Evolutionary conservation across 2,113 vertebrate genomes (phyloP).

Genomic region (Lucifuga dentata): DNA sequence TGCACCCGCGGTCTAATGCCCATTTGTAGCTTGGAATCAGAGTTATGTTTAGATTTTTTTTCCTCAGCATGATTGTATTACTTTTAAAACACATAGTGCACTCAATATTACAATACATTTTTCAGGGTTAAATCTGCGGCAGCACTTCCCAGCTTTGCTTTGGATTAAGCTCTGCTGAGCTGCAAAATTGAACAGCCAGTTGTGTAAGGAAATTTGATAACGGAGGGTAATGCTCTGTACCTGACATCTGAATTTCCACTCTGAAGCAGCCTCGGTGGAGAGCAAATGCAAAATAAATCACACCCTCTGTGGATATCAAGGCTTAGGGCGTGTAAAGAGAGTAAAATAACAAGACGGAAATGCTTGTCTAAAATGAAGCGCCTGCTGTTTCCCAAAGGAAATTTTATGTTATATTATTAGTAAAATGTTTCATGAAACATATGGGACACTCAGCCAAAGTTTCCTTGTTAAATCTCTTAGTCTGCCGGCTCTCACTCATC

Average conservation of each 20-base stretch:
- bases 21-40: neutral
- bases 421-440: constrained; percentile 70
- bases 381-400: constrained; percentile 27
- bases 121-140: constrained; percentile 31
- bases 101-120: constrained; percentile 49
- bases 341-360: constrained; percentile 1
- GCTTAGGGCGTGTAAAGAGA: neutral
- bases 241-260: constrained; percentile 68
- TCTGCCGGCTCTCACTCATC: constrained; percentile 53
- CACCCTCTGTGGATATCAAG: constrained; percentile 39
- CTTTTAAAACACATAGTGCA: constrained; percentile 27
- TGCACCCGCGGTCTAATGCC: too few relatives aligned
- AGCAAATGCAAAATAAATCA: constrained; percentile 47
- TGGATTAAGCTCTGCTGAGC: constrained; percentile 74
- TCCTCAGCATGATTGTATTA: constrained; percentile 13
- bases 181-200: constrained; percentile 76
- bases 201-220: constrained; percentile 70
- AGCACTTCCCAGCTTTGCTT: constrained; percentile 35
- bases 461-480: constrained; percentile 16
- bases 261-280: constrained; percentile 35
- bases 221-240: constrained; percentile 52
- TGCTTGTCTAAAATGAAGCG: constrained; percentile 13
- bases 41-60: constrained; percentile 9
- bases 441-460: constrained; percentile 51
- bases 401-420: constrained; percentile 64